These are phyloP conservation scores for Meta bourneti DNA, from an alignment of 2,888 invertebrate species.

Conservation along the genomic window DNA sequence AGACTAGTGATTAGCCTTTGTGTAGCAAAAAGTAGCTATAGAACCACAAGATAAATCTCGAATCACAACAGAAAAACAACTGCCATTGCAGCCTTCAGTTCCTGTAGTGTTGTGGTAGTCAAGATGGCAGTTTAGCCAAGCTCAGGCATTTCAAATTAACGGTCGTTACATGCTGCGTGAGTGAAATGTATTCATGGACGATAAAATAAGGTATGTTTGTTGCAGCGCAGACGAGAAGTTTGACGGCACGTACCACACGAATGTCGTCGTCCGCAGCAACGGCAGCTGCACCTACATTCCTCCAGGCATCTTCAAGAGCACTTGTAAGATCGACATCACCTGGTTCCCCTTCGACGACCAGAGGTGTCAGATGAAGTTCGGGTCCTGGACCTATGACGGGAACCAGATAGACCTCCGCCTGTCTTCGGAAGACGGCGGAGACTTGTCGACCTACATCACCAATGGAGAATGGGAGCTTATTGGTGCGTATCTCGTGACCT, in stretches of 20 bases:
- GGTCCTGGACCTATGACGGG: conserved; percentile 99
- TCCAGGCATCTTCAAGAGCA: conserved; percentile 99
- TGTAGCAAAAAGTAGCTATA: too few species aligned
- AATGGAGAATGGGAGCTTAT: conserved; percentile 99
- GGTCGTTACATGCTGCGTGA: too few species aligned
- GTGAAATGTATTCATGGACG: too few species aligned
- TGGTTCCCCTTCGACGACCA: conserved; percentile 99
- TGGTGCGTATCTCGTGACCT: conserved; percentile 85
- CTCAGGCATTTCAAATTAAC: too few species aligned
- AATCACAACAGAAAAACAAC: too few species aligned
- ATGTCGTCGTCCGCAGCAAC: conserved; percentile 96
- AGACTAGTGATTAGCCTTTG: too few species aligned
- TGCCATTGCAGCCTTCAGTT: too few species aligned
- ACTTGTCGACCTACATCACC: conserved; percentile 97
- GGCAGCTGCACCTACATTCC: conserved; percentile 98
- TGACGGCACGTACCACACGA: conserved; percentile 98
- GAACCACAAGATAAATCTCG: too few species aligned
- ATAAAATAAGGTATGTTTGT: conserved; percentile 14
- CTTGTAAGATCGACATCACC: conserved; percentile 99
- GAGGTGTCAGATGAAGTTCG: conserved; percentile 98
- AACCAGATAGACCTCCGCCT: conserved; percentile 96
- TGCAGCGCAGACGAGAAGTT: conserved; percentile 98
- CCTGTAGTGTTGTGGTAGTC: too few species aligned
- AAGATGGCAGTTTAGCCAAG: too few species aligned
- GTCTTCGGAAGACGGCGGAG: conserved; percentile 95